A percentile compares a stretch with the other conserved stretches of the same genome.
Evolutionary conservation across 2,797 vertebrate species (phyloP).

Genomic region (Falco peregrinus): DNA sequence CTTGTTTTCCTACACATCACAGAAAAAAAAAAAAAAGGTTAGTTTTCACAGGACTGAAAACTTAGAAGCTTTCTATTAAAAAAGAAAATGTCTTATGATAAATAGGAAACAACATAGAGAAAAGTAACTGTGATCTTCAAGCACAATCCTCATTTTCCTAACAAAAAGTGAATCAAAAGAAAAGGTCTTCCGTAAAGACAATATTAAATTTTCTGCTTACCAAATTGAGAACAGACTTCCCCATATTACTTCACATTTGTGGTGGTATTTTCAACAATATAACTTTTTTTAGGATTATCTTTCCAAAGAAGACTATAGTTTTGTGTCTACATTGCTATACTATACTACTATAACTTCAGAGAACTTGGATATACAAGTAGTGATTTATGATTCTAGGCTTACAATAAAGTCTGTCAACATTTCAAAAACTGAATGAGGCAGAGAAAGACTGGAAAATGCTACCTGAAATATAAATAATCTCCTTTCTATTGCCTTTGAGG

Average conservation of each 20-base stretch:
- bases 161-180: neutral
- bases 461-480: neutral
- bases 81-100: neutral
- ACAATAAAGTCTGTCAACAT: neutral
- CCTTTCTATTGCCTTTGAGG: neutral
- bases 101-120: neutral
- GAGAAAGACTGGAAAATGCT: neutral
- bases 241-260: neutral
- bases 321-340: neutral
- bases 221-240: neutral
- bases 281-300: neutral
- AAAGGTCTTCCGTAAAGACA: neutral
- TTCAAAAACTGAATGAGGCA: neutral
- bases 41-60: neutral
- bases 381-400: neutral
- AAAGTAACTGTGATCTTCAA: neutral
- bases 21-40: neutral
- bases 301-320: neutral
- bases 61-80: neutral
- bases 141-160: neutral
- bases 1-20: neutral
- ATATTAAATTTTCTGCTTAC: neutral
- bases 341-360: no score
- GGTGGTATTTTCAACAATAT: neutral
- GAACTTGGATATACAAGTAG: neutral